These are phyloP conservation scores for Tetragnatha versicolor DNA, from an alignment of 1,140 invertebrate genomes.

Conservation along the genomic window DNA sequence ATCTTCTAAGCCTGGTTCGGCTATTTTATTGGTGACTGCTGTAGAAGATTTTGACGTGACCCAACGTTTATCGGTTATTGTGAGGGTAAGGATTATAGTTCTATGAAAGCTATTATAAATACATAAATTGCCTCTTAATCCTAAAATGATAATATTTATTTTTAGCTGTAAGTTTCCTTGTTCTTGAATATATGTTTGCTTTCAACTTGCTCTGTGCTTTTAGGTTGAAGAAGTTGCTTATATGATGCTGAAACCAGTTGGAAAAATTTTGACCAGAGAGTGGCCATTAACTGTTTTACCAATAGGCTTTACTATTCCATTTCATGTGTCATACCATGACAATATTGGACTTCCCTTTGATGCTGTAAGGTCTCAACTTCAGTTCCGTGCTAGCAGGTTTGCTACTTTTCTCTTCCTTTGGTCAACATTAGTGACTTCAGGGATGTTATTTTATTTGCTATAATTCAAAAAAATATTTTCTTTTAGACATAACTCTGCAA, in stretches of 20 bases:
- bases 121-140: background rate
- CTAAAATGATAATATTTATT: background rate
- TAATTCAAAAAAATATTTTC: constrained; percentile 44
- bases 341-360: constrained; percentile 65
- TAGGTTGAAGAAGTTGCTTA: constrained; percentile 67
- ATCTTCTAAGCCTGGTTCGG: constrained; percentile 66
- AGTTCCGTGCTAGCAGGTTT: constrained; percentile 64
- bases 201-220: constrained; percentile 6
- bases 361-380: constrained; percentile 62
- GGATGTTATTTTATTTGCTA: constrained; percentile 48
- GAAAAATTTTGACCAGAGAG: constrained; percentile 59
- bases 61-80: constrained; percentile 64
- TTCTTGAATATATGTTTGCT: background rate
- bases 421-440: too few relatives aligned
- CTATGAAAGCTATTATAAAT: background rate
- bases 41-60: constrained; percentile 70
- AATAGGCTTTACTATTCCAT: constrained; percentile 63
- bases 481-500: constrained; percentile 29
- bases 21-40: constrained; percentile 70
- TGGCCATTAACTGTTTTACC: constrained; percentile 62
- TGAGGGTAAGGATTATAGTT: constrained; percentile 62
- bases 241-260: constrained; percentile 64
- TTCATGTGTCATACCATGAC: constrained; percentile 66
- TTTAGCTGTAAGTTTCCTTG: too few relatives aligned
- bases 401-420: constrained; percentile 5